Conservation (phyloP, 2,888 invertebrate genomes). For the Geophilus truncorum region DNA sequence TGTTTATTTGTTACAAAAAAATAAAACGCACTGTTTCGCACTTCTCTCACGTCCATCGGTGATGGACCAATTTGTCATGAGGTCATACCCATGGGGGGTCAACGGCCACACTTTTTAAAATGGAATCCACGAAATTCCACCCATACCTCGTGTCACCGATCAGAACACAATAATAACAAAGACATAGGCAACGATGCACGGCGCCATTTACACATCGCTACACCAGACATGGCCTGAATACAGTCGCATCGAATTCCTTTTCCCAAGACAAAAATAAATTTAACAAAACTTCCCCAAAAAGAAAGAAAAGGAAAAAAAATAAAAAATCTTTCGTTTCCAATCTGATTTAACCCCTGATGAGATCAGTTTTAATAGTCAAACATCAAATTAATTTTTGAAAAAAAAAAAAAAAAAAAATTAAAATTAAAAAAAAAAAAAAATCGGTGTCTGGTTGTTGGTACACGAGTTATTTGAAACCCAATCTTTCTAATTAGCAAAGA, state of each 20-base stretch:
- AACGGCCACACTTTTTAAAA: background rate
- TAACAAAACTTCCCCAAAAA: background rate
- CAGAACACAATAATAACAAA: background rate
- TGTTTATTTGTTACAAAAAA: background rate
- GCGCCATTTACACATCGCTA: background rate
- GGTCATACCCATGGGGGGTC: background rate
- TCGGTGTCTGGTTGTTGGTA: background rate
- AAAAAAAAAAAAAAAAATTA: too few relatives aligned
- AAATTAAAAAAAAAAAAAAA: background rate
- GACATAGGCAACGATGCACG: background rate
- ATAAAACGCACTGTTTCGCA: background rate
- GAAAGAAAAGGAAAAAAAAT: background rate
- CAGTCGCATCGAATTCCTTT: background rate
- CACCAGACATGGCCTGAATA: background rate
- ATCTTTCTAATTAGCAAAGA: background rate
- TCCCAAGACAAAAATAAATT: background rate
- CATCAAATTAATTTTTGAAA: too few relatives aligned
- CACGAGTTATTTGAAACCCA: background rate
- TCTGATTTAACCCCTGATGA: too few relatives aligned
- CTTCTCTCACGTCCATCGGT: background rate
- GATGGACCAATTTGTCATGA: background rate
- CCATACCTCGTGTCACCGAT: background rate
- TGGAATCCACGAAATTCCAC: background rate
- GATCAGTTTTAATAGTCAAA: too few relatives aligned
- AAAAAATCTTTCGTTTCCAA: too few relatives aligned